Conservation (phyloP, 2,113 vertebrate species). For the Myrmophylax atrothorax region DNA sequence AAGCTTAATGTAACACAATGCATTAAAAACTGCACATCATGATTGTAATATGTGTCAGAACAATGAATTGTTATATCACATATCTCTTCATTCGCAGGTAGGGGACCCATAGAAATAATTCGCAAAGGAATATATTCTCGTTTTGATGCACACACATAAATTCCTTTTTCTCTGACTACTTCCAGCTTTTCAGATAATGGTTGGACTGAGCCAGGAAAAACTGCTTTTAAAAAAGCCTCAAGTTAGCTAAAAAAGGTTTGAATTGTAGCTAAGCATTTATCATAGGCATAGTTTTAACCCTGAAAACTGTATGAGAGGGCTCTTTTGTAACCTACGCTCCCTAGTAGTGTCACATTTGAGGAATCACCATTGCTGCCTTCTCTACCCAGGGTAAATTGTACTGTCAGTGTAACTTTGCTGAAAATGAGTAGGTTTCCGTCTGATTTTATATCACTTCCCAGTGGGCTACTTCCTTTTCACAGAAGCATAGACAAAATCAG, state of each 20-base stretch:
- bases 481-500: not conserved
- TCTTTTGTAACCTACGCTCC: not conserved
- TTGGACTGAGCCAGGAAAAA: slow-evolving; percentile 16
- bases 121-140: slow-evolving; percentile 62
- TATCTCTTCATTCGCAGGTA: slow-evolving; percentile 70
- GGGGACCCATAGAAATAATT: slow-evolving; percentile 56
- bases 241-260: slow-evolving; percentile 11
- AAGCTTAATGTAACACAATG: slow-evolving; percentile 75
- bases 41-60: slow-evolving; percentile 74
- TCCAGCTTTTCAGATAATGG: slow-evolving; percentile 28
- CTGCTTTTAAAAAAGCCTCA: not conserved
- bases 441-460: not conserved
- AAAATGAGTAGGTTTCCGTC: not conserved
- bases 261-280: slow-evolving; percentile 5
- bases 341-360: not conserved
- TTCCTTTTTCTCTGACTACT: slow-evolving; percentile 36
- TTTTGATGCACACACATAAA: slow-evolving; percentile 52
- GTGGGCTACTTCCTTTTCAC: not conserved
- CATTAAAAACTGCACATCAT: slow-evolving; percentile 74
- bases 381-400: not conserved
- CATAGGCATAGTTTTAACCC: not conserved
- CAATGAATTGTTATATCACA: slow-evolving; percentile 75
- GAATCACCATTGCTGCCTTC: not conserved
- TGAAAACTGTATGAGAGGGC: not conserved
- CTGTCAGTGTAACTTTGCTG: not conserved